These are phyloP conservation scores for Pachymerium ferrugineum DNA, from an alignment of 2,888 invertebrate species.

Conservation along the genomic window DNA sequence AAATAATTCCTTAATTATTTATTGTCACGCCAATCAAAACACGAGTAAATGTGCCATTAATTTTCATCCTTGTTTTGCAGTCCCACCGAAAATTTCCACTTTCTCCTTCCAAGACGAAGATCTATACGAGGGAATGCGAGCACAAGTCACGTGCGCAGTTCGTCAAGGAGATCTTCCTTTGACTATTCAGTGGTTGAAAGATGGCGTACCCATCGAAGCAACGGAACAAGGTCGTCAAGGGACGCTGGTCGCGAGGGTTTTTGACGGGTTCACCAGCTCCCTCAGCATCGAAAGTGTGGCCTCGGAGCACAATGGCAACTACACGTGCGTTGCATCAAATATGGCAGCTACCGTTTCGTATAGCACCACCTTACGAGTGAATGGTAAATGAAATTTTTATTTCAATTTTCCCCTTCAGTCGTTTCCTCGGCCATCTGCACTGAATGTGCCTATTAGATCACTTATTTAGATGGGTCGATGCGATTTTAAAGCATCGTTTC, in stretches of 20 bases:
- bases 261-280: constrained; percentile 32
- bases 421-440: too few relatives aligned
- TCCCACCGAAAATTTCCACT: constrained; percentile 33
- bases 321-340: constrained; percentile 67
- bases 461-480: too few relatives aligned
- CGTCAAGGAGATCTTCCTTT: constrained; percentile 44
- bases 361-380: constrained; percentile 67
- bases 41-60: not conserved
- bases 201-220: constrained; percentile 43
- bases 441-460: too few relatives aligned
- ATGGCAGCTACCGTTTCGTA: constrained; percentile 67
- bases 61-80: not conserved
- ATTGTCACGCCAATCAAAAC: not conserved
- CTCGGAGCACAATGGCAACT: constrained; percentile 42
- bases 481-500: too few relatives aligned
- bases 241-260: constrained; percentile 31
- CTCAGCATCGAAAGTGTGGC: constrained; percentile 32
- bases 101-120: constrained; percentile 34
- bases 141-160: constrained; percentile 39
- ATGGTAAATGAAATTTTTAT: too few relatives aligned
- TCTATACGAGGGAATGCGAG: constrained; percentile 44
- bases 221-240: too few relatives aligned
- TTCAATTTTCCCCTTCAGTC: too few relatives aligned
- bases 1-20: not conserved
- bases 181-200: constrained; percentile 45